phyloP scores from a whole-genome alignment of 2,113 vertebrate genomes.

The Raja brachyura region DNA sequence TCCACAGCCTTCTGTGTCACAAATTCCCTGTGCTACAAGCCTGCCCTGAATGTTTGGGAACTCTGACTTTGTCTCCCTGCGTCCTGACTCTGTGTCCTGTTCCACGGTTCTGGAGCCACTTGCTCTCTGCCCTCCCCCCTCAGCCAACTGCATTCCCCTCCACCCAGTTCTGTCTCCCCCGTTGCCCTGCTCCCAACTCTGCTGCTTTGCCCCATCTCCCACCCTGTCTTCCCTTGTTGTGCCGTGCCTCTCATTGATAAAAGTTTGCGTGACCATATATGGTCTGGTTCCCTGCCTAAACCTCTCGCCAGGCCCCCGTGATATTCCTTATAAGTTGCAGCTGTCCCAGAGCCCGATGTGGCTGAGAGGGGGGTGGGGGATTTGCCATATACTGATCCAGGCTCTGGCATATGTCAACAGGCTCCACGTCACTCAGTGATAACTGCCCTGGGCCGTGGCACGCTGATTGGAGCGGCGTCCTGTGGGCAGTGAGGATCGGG shows the following conservation, averaged over 20 bases:
- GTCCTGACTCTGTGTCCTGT: too few species aligned
- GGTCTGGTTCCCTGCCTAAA: slow-evolving; percentile 84
- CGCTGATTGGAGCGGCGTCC: neutral
- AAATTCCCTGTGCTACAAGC: too few species aligned
- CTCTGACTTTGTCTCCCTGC: too few species aligned
- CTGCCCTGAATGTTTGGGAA: too few species aligned
- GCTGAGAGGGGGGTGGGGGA: slow-evolving; percentile 49
- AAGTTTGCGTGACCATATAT: slow-evolving; percentile 95
- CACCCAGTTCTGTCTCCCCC: too few species aligned
- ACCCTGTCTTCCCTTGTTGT: too few species aligned
- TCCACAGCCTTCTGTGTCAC: too few species aligned
- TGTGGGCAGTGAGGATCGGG: neutral
- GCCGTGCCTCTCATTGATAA: slow-evolving; percentile 78
- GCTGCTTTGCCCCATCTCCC: too few species aligned
- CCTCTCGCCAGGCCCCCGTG: slow-evolving; percentile 76
- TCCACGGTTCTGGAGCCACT: too few species aligned
- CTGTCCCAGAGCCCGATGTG: slow-evolving; percentile 73
- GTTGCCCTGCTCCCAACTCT: too few species aligned
- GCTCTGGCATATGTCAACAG: neutral
- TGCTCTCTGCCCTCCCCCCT: too few species aligned
- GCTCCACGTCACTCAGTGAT: neutral
- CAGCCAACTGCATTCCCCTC: too few species aligned
- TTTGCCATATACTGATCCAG: neutral
- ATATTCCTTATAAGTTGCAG: slow-evolving; percentile 95
- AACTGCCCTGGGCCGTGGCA: neutral